Conservation (phyloP, 2,797 vertebrate species). For the Taenioides sp. region DNA sequence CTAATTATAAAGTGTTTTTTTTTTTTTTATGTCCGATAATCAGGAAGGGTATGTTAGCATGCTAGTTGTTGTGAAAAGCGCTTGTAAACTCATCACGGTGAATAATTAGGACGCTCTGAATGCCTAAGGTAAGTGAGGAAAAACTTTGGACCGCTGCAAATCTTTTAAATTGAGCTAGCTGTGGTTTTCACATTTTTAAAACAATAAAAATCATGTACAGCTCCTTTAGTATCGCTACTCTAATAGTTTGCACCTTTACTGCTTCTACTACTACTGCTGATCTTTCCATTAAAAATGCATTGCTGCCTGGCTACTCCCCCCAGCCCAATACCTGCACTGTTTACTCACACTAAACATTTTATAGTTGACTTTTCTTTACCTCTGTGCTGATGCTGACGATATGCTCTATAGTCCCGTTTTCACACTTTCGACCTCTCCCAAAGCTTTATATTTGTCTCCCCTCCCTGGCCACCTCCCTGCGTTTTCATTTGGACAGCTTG, state of each 20-base stretch:
- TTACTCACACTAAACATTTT: neutral
- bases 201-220: no score
- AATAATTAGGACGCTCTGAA: no score
- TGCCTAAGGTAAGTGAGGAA: no score
- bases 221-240: neutral
- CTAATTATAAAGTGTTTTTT: no score
- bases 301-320: neutral
- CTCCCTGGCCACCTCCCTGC: slow-evolving; percentile 20
- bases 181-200: no score
- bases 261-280: neutral
- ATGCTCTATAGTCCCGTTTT: slow-evolving; percentile 40
- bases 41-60: no score
- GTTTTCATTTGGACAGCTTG: slow-evolving; percentile 76
- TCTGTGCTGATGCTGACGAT: slow-evolving; percentile 32
- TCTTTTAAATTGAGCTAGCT: no score
- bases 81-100: no score
- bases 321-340: neutral
- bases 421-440: slow-evolving; percentile 47
- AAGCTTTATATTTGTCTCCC: slow-evolving; percentile 53
- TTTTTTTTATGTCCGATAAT: no score
- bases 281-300: slow-evolving; percentile 4
- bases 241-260: neutral
- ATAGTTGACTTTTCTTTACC: slow-evolving; percentile 36
- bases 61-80: no score
- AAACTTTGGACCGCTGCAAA: no score